phyloP scores from a whole-genome alignment of 2,113 vertebrate species.

The Martes martes region DNA sequence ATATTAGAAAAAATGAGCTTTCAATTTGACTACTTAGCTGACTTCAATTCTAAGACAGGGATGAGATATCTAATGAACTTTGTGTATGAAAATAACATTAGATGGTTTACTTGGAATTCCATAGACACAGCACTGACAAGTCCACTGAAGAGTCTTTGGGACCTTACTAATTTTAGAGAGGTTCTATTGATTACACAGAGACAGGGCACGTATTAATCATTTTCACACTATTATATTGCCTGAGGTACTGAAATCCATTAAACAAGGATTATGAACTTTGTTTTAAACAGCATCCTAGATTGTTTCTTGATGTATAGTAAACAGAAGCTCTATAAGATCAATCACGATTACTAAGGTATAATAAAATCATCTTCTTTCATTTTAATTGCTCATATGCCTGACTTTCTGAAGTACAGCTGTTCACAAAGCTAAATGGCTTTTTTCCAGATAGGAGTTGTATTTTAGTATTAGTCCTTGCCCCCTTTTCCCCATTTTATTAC shows the following conservation, averaged over 20 bases:
- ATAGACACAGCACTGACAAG: constrained; percentile 50
- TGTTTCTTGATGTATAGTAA: constrained; percentile 78
- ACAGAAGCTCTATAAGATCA: constrained; percentile 74
- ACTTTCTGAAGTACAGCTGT: constrained; percentile 64
- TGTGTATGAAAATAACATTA: constrained; percentile 74
- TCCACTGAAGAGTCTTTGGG: constrained; percentile 66
- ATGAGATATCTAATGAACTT: constrained; percentile 75
- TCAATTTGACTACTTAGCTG: constrained; percentile 73
- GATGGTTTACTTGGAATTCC: constrained; percentile 80
- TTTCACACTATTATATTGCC: constrained; percentile 76
- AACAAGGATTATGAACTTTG: constrained; percentile 80
- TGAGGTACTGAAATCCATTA: constrained; percentile 81
- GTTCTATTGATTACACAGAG: constrained; percentile 80
- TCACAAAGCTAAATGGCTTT: constrained; percentile 75
- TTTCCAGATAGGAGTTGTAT: constrained; percentile 54
- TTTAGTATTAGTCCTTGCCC: constrained; percentile 35
- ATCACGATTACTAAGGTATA: constrained; percentile 74
- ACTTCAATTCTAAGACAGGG: constrained; percentile 71
- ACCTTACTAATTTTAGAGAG: constrained; percentile 73
- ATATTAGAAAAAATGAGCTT: constrained; percentile 75
- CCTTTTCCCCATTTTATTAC: background rate
- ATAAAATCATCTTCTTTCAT: constrained; percentile 78
- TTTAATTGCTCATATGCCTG: constrained; percentile 76
- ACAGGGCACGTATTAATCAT: constrained; percentile 81
- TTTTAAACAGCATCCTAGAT: constrained; percentile 78